A percentile compares a stretch with the other conserved stretches of the same genome.
These are phyloP conservation scores for Pristionchus japonicus DNA, from an alignment of 2,888 invertebrate species.

Conservation along the genomic window DNA sequence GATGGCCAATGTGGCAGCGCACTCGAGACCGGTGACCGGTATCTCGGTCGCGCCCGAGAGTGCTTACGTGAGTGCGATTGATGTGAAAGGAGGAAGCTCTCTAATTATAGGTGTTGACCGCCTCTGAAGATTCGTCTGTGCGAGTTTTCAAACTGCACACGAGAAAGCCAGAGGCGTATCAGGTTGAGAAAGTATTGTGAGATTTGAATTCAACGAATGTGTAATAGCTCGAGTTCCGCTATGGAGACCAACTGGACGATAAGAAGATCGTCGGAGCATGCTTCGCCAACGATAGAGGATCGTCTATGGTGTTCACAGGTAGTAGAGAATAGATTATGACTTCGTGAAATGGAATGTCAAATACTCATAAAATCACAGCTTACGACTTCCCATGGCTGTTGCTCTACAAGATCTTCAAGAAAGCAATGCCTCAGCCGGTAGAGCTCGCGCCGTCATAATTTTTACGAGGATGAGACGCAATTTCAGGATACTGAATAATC, in stretches of 20 bases:
- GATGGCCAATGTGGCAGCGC: constrained; percentile 64
- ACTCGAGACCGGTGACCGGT: constrained; percentile 64
- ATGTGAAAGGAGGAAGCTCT: too few relatives aligned
- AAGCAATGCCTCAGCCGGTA: constrained; percentile 6
- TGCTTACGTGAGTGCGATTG: constrained; percentile 68
- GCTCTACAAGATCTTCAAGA: constrained; percentile 48
- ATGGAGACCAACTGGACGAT: constrained; percentile 55
- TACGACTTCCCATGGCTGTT: constrained; percentile 14
- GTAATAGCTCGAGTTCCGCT: constrained; percentile 67
- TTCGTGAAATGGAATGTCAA: background rate
- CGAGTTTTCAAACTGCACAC: constrained; percentile 73
- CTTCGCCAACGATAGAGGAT: constrained; percentile 63
- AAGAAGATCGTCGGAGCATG: constrained; percentile 65
- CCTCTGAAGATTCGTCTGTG: constrained; percentile 67
- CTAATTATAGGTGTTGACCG: constrained; percentile 60
- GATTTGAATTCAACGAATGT: background rate
- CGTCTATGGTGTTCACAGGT: constrained; percentile 27
- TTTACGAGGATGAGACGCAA: too few relatives aligned
- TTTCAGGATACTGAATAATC: background rate
- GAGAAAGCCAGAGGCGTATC: constrained; percentile 71
- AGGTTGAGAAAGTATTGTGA: constrained; percentile 51
- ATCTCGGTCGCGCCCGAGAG: constrained; percentile 74
- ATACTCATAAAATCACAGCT: background rate
- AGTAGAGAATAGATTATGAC: background rate
- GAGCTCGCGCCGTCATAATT: background rate